Evolutionary conservation across 2,113 vertebrate genomes (phyloP).

Genomic region (Oncorhynchus nerka): DNA sequence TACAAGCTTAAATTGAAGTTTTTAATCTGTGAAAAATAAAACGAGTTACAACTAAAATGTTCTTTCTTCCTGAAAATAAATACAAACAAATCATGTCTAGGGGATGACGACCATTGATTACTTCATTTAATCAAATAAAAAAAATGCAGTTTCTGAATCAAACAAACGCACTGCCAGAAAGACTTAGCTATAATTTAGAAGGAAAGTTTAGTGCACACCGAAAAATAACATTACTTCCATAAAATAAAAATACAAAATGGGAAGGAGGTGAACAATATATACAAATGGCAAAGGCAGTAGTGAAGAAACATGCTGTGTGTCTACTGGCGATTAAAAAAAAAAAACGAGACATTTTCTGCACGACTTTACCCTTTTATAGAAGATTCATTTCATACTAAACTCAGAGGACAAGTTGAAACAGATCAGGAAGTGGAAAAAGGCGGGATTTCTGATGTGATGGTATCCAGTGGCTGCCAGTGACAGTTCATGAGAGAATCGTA

Average conservation of each 20-base stretch:
- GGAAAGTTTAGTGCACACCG: no score
- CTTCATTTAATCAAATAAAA: no score
- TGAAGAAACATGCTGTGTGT: background rate
- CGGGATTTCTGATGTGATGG: constrained; percentile 77
- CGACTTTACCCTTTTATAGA: background rate
- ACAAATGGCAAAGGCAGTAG: background rate
- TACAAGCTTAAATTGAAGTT: no score
- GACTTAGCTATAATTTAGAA: background rate
- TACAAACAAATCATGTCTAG: no score
- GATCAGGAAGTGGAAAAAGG: constrained; percentile 61
- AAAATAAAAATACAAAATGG: background rate
- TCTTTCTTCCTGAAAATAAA: no score
- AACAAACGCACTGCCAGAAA: no score
- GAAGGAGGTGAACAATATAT: background rate
- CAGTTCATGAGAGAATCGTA: constrained; percentile 87
- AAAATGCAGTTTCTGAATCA: no score
- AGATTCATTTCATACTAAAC: background rate
- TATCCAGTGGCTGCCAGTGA: constrained; percentile 89
- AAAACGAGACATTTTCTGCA: background rate
- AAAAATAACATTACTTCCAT: background rate
- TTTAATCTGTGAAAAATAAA: no score
- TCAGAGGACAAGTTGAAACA: background rate
- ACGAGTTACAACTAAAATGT: no score
- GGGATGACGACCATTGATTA: no score
- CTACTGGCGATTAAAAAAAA: background rate